Base-by-base conservation (phyloP, 2,797 vertebrate genomes). In the Dallia pectoralis region DNA sequence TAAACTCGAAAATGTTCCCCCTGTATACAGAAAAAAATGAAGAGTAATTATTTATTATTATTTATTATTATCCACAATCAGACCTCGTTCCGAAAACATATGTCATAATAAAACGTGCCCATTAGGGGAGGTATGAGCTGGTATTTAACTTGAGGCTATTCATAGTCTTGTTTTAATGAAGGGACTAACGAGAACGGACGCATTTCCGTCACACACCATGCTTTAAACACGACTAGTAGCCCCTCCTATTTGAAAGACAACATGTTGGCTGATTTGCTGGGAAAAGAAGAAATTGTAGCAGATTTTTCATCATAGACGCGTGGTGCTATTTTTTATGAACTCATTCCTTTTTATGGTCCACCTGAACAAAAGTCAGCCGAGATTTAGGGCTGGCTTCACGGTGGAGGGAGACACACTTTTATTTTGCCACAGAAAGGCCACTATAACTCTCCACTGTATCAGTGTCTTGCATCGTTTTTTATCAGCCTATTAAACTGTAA, bases 261-360 rank as follows among this genome's bases (percentile, higher is more conserved):
- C 8, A 32, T 61, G 22, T n/a, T 74, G 76, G 69, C 33, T 0
- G 71, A 79, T 79, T 81, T 67, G 70, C 75, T 18, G 49, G 4
- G 51, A 32, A 64, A 79, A 79, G 79, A 29, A 40, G 27, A 47
- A 18, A 44, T 22, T 56, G 12, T 33, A 22, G 30, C 40, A 7
- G 22, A 65, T 62, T 77, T 85, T 87, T 87, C 86, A 88, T 87
- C 89, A 84, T 76, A 87, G 75, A 25, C 16, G n/a, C n/a, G 1
- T 22, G 33, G 71, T 84, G 67, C 40, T 84, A 80, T 84, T 69
- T 89, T 89, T 88, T 79, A 88, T 85, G 74, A 89, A 69, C 22
- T 75, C 76, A 74, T 81, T 88, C 77, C 32, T 66, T 79, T 84
- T 75, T 82, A 87, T 82, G 70, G 74, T 75, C 68, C 61, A 80